phyloP scores from a whole-genome alignment of 2,888 invertebrate species.

The Zaprionus obscuricornis region DNA sequence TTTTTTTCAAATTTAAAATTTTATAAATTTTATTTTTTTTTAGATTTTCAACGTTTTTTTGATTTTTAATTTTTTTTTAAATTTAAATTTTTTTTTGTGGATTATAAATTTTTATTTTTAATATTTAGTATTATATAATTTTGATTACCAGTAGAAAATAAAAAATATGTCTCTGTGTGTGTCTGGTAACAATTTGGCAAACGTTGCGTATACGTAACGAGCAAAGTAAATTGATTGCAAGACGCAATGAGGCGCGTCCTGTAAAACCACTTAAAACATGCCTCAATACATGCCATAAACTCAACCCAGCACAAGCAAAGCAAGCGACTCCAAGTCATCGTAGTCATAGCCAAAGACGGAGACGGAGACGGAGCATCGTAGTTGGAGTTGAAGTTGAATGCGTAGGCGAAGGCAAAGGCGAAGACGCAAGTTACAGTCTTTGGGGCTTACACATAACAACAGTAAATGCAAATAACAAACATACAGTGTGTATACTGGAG shows the following conservation, averaged over 20 bases:
- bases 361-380: background rate
- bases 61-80: no score
- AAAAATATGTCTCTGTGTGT: conserved; percentile 15
- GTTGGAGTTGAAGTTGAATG: no score
- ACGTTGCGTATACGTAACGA: conserved; percentile 65
- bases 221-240: conserved; percentile 77
- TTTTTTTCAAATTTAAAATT: no score
- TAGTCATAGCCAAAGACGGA: conserved; percentile 31
- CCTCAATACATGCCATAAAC: conserved; percentile 81
- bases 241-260: conserved; percentile 81
- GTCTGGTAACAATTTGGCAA: conserved; percentile 54
- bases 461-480: conserved; percentile 27
- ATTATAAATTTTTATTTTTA: conserved; percentile 45
- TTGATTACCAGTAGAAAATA: no score
- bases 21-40: no score
- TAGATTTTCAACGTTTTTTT: no score
- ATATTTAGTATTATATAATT: no score
- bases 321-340: conserved; percentile 29
- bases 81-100: no score
- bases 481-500: conserved; percentile 25
- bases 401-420: conserved; percentile 35
- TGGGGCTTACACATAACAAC: conserved; percentile 29
- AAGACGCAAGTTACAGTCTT: no score
- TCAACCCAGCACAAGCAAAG: no score
- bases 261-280: conserved; percentile 82